Base-by-base conservation (phyloP, 2,888 invertebrate species). In the Diachrysia chrysitis region DNA sequence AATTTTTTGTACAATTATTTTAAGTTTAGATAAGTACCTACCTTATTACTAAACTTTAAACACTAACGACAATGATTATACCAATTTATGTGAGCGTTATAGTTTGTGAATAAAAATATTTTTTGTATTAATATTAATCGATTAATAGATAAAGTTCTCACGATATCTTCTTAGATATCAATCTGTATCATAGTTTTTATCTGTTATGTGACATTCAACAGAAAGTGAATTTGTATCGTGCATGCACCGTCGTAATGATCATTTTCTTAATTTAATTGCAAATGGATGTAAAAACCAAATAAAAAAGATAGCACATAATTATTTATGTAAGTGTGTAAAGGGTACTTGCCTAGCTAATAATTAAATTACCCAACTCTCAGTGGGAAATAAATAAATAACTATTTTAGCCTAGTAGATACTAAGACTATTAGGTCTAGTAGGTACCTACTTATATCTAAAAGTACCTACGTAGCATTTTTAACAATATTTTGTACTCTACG, bases 201-300 rank as follows among this genome's bases (percentile, higher is more conserved):
- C 37, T 63, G 59, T 63, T 58, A 48, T 64, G 69, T 69, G 51
- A 17, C 57, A 56, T 21, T 19, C 48, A 29, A 58, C 29, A 73
- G 73, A 76, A 73, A 78, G 54, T 62, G 21, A 56, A 64, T 35
- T 29, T 3, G 35, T 32, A 46, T 60, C 21, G 37, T 54, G 48
- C 17, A 48, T 1, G 6, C 42, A 3, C 10, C 51, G 21, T 10
- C 4, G 21, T 21, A 58, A 10, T 37, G 21, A 32, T 37, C 7
- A 58, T 61, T 59, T 58, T 19, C 14, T 64, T 60, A 71, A 55
- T 71, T 66, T 76, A 51, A 58, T 12, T 29, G 21, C 3, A 19
- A 48, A 19, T 19, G 12, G 12, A 48, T 48, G 14, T 16, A n/a
- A 16, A 12, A 14, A 35, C 35, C 42, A 2, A 14, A 37, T 37